Base-by-base conservation (phyloP, 2,113 vertebrate species). In the Python bivittatus region DNA sequence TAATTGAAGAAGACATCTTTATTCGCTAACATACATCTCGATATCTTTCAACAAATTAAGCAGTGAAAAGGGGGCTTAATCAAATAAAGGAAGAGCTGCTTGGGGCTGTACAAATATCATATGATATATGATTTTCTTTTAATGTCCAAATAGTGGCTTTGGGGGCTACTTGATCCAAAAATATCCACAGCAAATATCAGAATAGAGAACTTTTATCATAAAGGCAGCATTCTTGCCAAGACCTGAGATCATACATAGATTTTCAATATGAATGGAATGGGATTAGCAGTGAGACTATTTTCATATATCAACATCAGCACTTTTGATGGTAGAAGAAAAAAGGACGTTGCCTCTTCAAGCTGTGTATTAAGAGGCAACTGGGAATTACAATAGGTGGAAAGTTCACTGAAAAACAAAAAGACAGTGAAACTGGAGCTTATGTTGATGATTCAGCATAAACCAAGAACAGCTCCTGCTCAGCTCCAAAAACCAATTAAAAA, bases 361-460 rank as follows among this genome's bases (percentile, higher is more conserved):
- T 54, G 86, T 87, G 88, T 87, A 64, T 64, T 84, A 87, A n/a
- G 38, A 94, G 91, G 92, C 93, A 64, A 42, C 29, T 54, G 92
- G 83, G 54, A 72, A 93, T 91, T 90, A n/a, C n/a, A n/a, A n/a
- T n/a, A 93, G n/a, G 4, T 0, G 5, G 89, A 6, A 56, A 94
- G 53, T 91, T 72, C 58, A 23, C 91, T 90, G 87, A 95, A 94
- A 68, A 79, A 94, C 44, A 84, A 92, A 95, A 88, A 91, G 52
- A 42, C 54, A 91, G 94, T 94, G 94, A 92, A 92, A 72, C 88
- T 52, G 87, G 94, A 89, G 29, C 3, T 42, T 72, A 29, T 20
- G 91, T 84, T 38, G 95, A 93, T 96, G 95, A 96, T 72, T 97
- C 96, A 95, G 94, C 95, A 68, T 83, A 93, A 95, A 86, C 91